These are phyloP conservation scores for Torymus tubicola DNA, from an alignment of 2,888 invertebrate genomes.

Conservation along the genomic window DNA sequence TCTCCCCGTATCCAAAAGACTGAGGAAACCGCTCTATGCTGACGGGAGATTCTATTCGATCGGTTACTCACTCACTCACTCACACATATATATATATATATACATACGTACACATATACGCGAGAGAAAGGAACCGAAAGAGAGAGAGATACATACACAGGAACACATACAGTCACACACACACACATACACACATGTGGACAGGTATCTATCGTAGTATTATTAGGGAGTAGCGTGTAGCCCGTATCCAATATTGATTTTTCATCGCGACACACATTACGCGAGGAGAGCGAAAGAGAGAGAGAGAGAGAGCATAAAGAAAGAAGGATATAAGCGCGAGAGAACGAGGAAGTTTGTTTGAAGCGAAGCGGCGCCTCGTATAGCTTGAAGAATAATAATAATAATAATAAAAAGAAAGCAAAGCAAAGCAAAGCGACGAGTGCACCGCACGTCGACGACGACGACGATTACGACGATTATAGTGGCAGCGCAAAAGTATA, in stretches of 20 bases:
- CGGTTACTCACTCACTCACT: constrained; percentile 17
- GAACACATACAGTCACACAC: too few relatives aligned
- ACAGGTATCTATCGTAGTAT: constrained; percentile 74
- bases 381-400: neutral
- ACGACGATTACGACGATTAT: constrained; percentile 4
- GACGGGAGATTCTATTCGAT: neutral
- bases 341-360: constrained; percentile 1
- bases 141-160: too few relatives aligned
- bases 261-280: constrained; percentile 56
- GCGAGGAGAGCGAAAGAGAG: constrained; percentile 1
- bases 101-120: too few relatives aligned
- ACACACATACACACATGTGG: constrained; percentile 52
- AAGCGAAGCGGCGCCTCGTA: neutral
- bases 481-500: constrained; percentile 35
- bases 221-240: constrained; percentile 75
- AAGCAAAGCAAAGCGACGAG: neutral
- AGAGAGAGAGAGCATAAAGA: neutral
- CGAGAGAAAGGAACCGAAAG: too few relatives aligned
- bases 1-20: neutral
- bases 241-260: constrained; percentile 72
- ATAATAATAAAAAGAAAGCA: neutral
- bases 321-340: neutral
- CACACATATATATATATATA: too few relatives aligned
- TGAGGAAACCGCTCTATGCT: neutral
- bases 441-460: constrained; percentile 24